Evolutionary conservation across 2,888 invertebrate genomes (phyloP).

Genomic region (Pelosia muscerda): DNA sequence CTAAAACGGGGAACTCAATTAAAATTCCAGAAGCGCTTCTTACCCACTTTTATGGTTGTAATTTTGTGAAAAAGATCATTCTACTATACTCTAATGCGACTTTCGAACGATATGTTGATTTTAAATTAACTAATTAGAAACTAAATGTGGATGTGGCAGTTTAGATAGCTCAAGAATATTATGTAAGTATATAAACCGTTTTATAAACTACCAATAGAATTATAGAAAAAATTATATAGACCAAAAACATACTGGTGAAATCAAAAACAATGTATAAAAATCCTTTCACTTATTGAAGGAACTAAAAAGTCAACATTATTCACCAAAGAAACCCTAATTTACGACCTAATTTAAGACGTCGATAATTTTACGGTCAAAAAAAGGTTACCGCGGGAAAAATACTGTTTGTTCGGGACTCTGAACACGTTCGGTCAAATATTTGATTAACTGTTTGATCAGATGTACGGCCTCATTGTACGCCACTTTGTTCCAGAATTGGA

Average conservation of each 20-base stretch:
- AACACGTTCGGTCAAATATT: slow-evolving; percentile 29
- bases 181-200: too few species aligned
- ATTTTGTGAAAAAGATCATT: slow-evolving; percentile 71
- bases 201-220: too few species aligned
- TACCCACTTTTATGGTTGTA: slow-evolving; percentile 68
- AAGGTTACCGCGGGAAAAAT: slow-evolving; percentile 35
- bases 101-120: slow-evolving; percentile 52
- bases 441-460: slow-evolving; percentile 25
- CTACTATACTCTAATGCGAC: slow-evolving; percentile 29
- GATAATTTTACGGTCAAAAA: slow-evolving; percentile 41
- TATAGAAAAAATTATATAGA: background rate
- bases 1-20: slow-evolving; percentile 72
- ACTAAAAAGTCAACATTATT: slow-evolving; percentile 23
- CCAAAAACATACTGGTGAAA: background rate
- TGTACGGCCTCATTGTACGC: slow-evolving; percentile 26
- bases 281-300: background rate
- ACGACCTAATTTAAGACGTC: slow-evolving; percentile 33
- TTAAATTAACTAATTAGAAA: slow-evolving; percentile 51
- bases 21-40: slow-evolving; percentile 72
- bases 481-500: slow-evolving; percentile 27
- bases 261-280: background rate
- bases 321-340: slow-evolving; percentile 42
- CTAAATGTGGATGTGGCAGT: too few species aligned
- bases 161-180: background rate
- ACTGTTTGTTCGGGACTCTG: slow-evolving; percentile 43